These are phyloP conservation scores for Drosophila anomalipes DNA, from an alignment of 2,888 invertebrate genomes.

Conservation along the genomic window DNA sequence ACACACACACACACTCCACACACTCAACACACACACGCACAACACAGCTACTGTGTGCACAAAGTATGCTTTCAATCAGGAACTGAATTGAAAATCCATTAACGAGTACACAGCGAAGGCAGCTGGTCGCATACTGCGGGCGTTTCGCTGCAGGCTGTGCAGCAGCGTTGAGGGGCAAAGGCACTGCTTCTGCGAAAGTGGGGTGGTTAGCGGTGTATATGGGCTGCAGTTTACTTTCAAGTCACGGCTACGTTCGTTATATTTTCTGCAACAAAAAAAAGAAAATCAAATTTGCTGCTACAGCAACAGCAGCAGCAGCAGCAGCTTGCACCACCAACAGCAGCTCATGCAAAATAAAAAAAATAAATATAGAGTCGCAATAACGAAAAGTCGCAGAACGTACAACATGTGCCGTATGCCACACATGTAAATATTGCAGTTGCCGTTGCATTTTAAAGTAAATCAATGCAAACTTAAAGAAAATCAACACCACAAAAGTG, in stretches of 20 bases:
- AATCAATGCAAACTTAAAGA: slow-evolving; percentile 27
- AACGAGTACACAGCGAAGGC: slow-evolving; percentile 74
- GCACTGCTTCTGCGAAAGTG: background rate
- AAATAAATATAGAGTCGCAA: slow-evolving; percentile 18
- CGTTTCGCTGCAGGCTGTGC: slow-evolving; percentile 9
- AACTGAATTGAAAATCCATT: slow-evolving; percentile 82
- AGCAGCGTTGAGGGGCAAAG: slow-evolving; percentile 1
- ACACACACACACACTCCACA: slow-evolving; percentile 31
- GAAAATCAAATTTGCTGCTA: slow-evolving; percentile 75
- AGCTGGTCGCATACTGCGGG: slow-evolving; percentile 47
- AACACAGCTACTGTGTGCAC: slow-evolving; percentile 17
- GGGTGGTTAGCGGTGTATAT: no score
- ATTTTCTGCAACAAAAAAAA: slow-evolving; percentile 77
- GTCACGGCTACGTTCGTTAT: slow-evolving; percentile 64
- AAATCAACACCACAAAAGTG: slow-evolving; percentile 8
- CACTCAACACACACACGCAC: slow-evolving; percentile 4
- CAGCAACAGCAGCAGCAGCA: slow-evolving; percentile 16
- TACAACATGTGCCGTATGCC: slow-evolving; percentile 48
- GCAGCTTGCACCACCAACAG: slow-evolving; percentile 15
- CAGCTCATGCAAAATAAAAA: slow-evolving; percentile 33
- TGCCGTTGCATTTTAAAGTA: slow-evolving; percentile 63
- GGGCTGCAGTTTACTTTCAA: slow-evolving; percentile 40
- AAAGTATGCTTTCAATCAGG: slow-evolving; percentile 81
- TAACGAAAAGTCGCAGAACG: slow-evolving; percentile 50
- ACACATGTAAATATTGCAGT: slow-evolving; percentile 40